These are phyloP conservation scores for Drosophila tsacasi DNA, from an alignment of 1,140 invertebrate genomes.

Conservation along the genomic window DNA sequence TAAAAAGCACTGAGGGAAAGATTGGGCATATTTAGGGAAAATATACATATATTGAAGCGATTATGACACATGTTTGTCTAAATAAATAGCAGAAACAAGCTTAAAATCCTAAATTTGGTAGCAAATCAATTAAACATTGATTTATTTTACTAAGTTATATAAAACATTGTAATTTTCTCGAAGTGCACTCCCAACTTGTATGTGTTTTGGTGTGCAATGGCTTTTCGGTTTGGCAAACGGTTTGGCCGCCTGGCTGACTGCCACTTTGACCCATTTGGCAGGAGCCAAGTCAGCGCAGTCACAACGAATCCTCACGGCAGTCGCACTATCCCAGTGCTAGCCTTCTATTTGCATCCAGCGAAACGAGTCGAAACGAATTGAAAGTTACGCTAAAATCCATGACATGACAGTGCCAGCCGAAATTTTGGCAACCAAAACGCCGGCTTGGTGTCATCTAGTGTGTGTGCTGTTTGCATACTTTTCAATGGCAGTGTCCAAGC, in stretches of 20 bases:
- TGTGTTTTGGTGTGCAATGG: constrained; percentile 28
- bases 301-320: constrained; percentile 55
- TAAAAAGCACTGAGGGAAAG: constrained; percentile 16
- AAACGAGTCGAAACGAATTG: constrained; percentile 36
- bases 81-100: not conserved
- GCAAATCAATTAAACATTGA: no score
- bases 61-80: not conserved
- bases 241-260: constrained; percentile 77
- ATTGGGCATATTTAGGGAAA: no score
- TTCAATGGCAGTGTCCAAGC: constrained; percentile 34
- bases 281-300: constrained; percentile 64
- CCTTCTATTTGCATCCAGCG: constrained; percentile 45
- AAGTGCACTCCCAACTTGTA: constrained; percentile 15
- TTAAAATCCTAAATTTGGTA: no score
- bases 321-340: constrained; percentile 1
- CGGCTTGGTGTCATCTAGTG: not conserved
- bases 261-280: constrained; percentile 82
- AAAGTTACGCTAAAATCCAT: constrained; percentile 22
- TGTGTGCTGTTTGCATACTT: constrained; percentile 22
- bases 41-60: not conserved
- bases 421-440: not conserved
- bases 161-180: not conserved
- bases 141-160: no score
- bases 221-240: constrained; percentile 72
- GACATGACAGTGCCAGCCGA: constrained; percentile 28